Evolutionary conservation across 2,113 vertebrate species (phyloP), one percentile per base, ranked within the genome.

Genomic region (Eclectus roratus): DNA sequence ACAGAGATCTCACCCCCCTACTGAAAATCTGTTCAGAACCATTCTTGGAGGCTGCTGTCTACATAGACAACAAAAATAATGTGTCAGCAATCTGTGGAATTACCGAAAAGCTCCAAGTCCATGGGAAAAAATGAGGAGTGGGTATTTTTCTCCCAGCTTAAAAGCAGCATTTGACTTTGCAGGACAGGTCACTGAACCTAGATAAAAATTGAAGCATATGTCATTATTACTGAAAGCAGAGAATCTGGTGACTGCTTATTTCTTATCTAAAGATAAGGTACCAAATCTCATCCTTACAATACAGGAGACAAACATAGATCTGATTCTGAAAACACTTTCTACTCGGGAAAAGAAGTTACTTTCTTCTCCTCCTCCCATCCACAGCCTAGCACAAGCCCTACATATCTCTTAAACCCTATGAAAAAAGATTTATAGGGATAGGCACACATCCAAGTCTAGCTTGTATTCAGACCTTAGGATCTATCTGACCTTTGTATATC

Each of bases 51-150:
- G 74, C 39, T 43, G 28, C 37, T 64, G 19, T 63, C 35, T 61
- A 76, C 35, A 68, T 0, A 68, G 35, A 55, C 1, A 7, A 71
- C 27, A 85, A 44, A 86, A 90, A 18, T 4, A 80, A 27, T 60
- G 37, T 55, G 55, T 29, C 61, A 73, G 61, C 25, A 28, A 96
- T 91, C 41, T 64, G 52, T 31, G 66, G 61, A 33, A 66, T 97
- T 98, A 99, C 99, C 99, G 98, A 97, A 99, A 99, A 33, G 99
- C 99, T 97, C 99, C 99, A 10, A 99, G 98, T 80, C 99, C 99
- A 27, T 99, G 99, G 65, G 99, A 99, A 96, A 99, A 99, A 94
- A 99, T 71, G 21, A 99, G 88, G 7, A 99, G 97, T 17, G 99
- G 99, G 55, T 99, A 99, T 97, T 98, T 99, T 89, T 97, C 98